A percentile compares a stretch with the other conserved stretches of the same genome.
phyloP scores from a whole-genome alignment of 2,113 vertebrate species.

The Hydropotes inermis region DNA sequence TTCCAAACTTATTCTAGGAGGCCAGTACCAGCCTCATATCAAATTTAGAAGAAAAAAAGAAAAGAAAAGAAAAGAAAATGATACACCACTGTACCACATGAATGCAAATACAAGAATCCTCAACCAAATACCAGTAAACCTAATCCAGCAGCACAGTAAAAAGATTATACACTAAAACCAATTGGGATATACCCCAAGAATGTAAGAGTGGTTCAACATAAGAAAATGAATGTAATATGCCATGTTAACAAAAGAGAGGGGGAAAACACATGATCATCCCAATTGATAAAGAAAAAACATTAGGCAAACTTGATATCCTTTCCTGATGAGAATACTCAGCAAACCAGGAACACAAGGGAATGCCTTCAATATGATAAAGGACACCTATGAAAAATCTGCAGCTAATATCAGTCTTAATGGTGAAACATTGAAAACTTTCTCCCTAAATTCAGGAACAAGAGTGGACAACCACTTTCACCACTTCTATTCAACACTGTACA shows the following conservation, averaged over 20 bases:
- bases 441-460: not conserved
- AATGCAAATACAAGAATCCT: not conserved
- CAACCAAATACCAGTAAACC: not conserved
- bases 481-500: not conserved
- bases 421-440: not conserved
- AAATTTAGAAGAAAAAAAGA: not conserved
- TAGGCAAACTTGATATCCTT: not conserved
- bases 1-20: not conserved
- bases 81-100: not conserved
- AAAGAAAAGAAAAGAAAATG: not conserved
- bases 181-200: not conserved
- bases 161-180: not conserved
- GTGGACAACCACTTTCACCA: not conserved
- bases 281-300: not conserved
- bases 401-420: not conserved
- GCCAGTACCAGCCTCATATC: not conserved
- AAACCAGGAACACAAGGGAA: not conserved
- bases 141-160: not conserved
- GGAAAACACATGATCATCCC: not conserved
- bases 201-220: not conserved
- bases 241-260: not conserved
- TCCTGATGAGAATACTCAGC: not conserved
- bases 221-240: not conserved
- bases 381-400: not conserved
- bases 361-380: not conserved